phyloP scores from a whole-genome alignment of 2,113 vertebrate genomes.

The Poeciliopsis retropinna region DNA sequence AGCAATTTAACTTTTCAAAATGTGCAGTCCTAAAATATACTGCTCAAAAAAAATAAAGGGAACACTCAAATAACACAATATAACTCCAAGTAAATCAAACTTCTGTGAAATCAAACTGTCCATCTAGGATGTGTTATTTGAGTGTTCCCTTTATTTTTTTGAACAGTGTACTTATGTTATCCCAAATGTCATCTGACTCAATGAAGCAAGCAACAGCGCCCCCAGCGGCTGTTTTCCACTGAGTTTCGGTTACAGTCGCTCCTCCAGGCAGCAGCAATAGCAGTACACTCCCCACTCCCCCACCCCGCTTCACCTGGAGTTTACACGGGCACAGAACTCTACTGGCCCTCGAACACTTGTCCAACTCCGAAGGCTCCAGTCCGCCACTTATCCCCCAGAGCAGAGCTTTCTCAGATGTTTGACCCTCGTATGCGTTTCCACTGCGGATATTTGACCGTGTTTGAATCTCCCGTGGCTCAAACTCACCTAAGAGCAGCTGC shows the following conservation, averaged over 20 bases:
- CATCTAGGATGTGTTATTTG: too few species aligned
- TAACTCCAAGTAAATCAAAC: too few species aligned
- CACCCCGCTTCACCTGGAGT: constrained; percentile 41
- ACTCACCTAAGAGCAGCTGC: constrained; percentile 52
- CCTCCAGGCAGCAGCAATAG: constrained; percentile 7
- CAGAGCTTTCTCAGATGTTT: background rate
- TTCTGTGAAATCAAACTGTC: too few species aligned
- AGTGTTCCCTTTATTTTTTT: too few species aligned
- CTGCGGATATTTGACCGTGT: too few species aligned
- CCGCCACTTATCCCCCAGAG: background rate
- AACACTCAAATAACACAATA: too few species aligned
- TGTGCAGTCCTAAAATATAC: background rate
- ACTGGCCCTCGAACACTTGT: background rate
- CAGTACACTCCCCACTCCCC: constrained; percentile 1
- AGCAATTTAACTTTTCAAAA: too few species aligned
- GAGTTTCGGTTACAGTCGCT: background rate
- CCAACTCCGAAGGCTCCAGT: background rate
- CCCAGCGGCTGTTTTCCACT: background rate
- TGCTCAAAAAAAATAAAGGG: too few species aligned
- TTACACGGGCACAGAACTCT: constrained; percentile 5
- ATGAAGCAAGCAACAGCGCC: constrained; percentile 13
- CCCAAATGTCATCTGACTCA: too few species aligned
- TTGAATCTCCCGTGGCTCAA: background rate
- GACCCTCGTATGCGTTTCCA: background rate
- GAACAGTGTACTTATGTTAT: too few species aligned